A percentile compares a stretch with the other conserved stretches of the same genome.
Conservation (phyloP, 2,888 invertebrate genomes). For the Mythimna impura region DNA sequence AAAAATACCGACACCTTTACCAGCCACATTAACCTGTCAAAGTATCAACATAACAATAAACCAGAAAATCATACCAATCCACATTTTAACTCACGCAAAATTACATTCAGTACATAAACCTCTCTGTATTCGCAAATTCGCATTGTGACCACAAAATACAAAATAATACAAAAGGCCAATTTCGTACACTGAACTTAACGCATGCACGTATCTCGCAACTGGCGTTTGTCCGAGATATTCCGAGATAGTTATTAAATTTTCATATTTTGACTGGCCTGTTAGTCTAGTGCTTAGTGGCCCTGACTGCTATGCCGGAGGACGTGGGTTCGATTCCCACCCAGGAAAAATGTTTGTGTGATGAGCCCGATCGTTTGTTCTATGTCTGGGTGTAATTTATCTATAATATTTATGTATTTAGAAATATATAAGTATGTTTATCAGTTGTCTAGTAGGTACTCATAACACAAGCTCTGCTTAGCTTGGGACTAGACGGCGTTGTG, state of each 20-base stretch:
- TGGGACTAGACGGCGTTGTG: too few species aligned
- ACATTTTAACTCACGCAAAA: conserved; percentile 71
- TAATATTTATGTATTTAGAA: too few species aligned
- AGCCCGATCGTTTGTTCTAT: too few species aligned
- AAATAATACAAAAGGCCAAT: conserved; percentile 1
- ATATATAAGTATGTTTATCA: too few species aligned
- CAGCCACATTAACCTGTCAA: conserved; percentile 33
- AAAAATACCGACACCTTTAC: conserved; percentile 14
- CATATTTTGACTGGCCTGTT: background rate
- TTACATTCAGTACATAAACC: conserved; percentile 78
- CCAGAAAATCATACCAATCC: conserved; percentile 60
- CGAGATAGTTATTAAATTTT: background rate
- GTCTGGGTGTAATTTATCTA: too few species aligned
- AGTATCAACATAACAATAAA: conserved; percentile 56
- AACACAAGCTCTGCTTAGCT: too few species aligned
- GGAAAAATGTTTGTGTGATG: too few species aligned
- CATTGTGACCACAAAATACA: conserved; percentile 65
- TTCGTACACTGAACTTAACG: background rate
- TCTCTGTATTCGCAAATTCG: conserved; percentile 69
- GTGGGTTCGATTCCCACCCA: too few species aligned
- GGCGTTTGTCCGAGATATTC: background rate
- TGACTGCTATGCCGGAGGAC: too few species aligned
- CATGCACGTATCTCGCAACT: background rate
- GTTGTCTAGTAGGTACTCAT: too few species aligned
- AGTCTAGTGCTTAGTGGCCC: too few species aligned